Base-by-base conservation (phyloP, 1,140 invertebrate species). In the Drosophila asahinai region DNA sequence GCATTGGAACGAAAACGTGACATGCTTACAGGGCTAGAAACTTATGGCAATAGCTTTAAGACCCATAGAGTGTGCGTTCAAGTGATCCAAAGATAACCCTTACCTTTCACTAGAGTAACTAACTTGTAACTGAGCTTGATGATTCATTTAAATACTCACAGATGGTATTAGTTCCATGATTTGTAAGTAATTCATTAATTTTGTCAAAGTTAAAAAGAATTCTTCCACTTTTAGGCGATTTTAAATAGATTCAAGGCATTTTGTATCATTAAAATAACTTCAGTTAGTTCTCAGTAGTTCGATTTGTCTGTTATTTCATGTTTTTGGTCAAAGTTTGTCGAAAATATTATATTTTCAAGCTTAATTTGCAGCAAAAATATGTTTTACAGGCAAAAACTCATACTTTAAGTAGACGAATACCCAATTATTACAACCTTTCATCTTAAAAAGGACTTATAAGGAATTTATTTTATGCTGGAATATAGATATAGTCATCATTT, bases 1-100 rank as follows among this genome's bases (percentile, higher is more conserved):
- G 70, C 75, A 89, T 86, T 87, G 87, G 80, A 84, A 86, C 49
- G 52, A 22, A 58, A 78, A 78, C 75, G 75, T 78, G 72, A 75
- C 72, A 38, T 48, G 70, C 51, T 27, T 75, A 27, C 49, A 36
- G 42, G 48, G 30, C 40, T 36, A 9, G 17, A 11, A 15, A 47
- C 15, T 67, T 17, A 8, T 17, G 19, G 19, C 19, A 22, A 22
- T 22, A 22, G 19, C 19, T 22, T 2, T 6, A 22, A 60, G 25
- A 27, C 25, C 9, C n/a, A 25, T 25, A 25, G 2, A 30, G 17
- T n/a, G n/a, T 42, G 15, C 27, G 19, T 27, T 25, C 11, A 8
- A 59, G 25, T 45, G 22, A 5, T n/a, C 15, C 14, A 27, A 15
- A 58, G 36, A 58, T 58, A 58, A 12, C 36, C 36, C 36, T 38